Evolutionary conservation across 2,888 invertebrate genomes (phyloP), one percentile per base, ranked within the genome.

Genomic region (Sturmia bella): DNA sequence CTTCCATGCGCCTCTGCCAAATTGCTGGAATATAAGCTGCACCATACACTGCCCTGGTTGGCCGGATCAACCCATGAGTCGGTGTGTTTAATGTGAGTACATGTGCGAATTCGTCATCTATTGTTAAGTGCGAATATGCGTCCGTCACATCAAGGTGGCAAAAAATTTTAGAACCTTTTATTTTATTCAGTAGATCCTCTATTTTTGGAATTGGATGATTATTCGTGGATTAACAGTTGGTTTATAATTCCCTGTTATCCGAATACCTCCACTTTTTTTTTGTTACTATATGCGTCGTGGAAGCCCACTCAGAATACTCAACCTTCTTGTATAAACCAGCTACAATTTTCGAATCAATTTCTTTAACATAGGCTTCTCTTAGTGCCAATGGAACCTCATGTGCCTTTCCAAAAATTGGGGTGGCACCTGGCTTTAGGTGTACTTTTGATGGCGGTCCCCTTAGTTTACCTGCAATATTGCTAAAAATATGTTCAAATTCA

Each of bases 91-190:
- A 32, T 9, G 32, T 32, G 5, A 32, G 9, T 9, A 32, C 9
- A 9, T 32, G 32, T 3, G 32, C 6, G 9, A 32, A 32, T 32
- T 32, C 32, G 7, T 32, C 32, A 32, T 32, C 32, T 1, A 32
- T 32, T 1, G 32, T 5, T 9, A 32, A 6, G 9, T 32, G 32
- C 9, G 32, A 32, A 7, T 32, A 32, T 5, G 83, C 84, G 32
- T 83, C 82, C 5, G 74, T 80, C 13, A 75, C 43, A 41, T 83
- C 75, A 15, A 72, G 43, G 50, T 80, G 75, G 24, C 63, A 61
- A 6, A 64, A 54, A 6, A 68, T 27, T 0, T 21, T 68, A 9
- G 68, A 9, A 12, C 43, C 7, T 15, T 17, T 21, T 45, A 56
- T 69, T 32, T 32, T 32, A 32, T 32, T 32, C 7, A 32, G 32